A percentile compares a stretch with the other conserved stretches of the same genome.
These are phyloP conservation scores for Proisotoma minuta DNA, from an alignment of 2,888 invertebrate species.

Conservation along the genomic window DNA sequence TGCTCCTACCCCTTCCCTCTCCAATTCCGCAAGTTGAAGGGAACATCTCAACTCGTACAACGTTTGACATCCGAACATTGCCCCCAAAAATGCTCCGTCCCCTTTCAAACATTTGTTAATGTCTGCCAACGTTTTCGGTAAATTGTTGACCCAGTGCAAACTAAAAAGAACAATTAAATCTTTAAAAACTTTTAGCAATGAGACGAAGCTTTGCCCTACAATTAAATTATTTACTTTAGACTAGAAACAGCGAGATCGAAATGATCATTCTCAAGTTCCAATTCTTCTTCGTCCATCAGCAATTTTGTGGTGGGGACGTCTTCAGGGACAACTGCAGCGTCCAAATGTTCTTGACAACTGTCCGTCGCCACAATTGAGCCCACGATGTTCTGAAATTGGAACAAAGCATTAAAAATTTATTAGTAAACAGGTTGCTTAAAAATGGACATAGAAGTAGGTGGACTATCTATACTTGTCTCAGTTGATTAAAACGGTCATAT, in stretches of 20 bases:
- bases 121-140: conserved; percentile 65
- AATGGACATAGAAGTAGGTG: not conserved
- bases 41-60: conserved; percentile 83
- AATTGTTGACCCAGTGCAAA: conserved; percentile 95
- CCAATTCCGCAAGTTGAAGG: conserved; percentile 87
- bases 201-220: not conserved
- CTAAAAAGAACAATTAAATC: conserved; percentile 51
- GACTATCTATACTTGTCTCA: too few species aligned
- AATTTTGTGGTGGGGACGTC: conserved; percentile 55
- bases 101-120: conserved; percentile 64
- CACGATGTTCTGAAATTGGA: conserved; percentile 41
- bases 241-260: conserved; percentile 85
- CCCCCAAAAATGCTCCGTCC: conserved; percentile 90
- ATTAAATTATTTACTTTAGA: conserved; percentile 51
- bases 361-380: conserved; percentile 44
- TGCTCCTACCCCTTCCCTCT: conserved; percentile 64
- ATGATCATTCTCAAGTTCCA: conserved; percentile 66
- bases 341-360: conserved; percentile 58
- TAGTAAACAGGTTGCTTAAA: not conserved
- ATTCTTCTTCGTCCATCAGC: conserved; percentile 77
- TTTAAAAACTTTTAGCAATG: conserved; percentile 1
- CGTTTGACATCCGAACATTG: conserved; percentile 93
- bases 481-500: too few species aligned
- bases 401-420: conserved; percentile 12
- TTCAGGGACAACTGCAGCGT: conserved; percentile 65